These are phyloP conservation scores for Heteromormyrus szaboi DNA, from an alignment of 2,797 vertebrate species.

Conservation along the genomic window DNA sequence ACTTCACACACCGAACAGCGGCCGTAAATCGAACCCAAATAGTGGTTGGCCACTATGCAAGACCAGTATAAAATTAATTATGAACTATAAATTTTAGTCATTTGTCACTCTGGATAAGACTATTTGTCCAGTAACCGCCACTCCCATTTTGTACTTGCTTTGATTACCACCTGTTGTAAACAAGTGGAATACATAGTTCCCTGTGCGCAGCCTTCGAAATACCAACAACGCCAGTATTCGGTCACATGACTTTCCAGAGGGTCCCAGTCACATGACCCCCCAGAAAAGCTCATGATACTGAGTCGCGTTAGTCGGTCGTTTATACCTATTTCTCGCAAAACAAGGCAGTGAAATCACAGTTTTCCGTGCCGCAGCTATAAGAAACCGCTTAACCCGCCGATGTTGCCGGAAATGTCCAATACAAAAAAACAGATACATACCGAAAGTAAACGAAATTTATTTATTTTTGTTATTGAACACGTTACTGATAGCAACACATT, in stretches of 20 bases:
- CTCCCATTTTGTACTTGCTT: background rate
- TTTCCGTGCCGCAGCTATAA: background rate
- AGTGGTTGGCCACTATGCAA: background rate
- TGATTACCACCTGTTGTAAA: background rate
- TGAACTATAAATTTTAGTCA: background rate
- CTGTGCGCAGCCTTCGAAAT: background rate
- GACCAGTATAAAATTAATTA: background rate
- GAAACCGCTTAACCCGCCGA: background rate
- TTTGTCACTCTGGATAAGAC: background rate
- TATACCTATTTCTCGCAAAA: background rate
- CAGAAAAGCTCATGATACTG: background rate
- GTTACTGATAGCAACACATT: background rate
- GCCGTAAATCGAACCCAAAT: background rate
- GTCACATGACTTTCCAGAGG: background rate
- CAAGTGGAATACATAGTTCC: background rate
- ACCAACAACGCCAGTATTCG: background rate
- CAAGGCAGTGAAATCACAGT: background rate
- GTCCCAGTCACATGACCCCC: background rate
- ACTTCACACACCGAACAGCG: background rate
- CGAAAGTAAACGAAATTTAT: background rate
- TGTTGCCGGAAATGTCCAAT: background rate
- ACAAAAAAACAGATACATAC: background rate
- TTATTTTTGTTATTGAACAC: background rate
- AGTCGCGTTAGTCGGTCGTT: background rate
- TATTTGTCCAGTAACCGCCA: background rate